A percentile compares a stretch with the other conserved stretches of the same genome.
Evolutionary conservation across 1,140 invertebrate species (phyloP).

Genomic region (Sarcophaga bullata): DNA sequence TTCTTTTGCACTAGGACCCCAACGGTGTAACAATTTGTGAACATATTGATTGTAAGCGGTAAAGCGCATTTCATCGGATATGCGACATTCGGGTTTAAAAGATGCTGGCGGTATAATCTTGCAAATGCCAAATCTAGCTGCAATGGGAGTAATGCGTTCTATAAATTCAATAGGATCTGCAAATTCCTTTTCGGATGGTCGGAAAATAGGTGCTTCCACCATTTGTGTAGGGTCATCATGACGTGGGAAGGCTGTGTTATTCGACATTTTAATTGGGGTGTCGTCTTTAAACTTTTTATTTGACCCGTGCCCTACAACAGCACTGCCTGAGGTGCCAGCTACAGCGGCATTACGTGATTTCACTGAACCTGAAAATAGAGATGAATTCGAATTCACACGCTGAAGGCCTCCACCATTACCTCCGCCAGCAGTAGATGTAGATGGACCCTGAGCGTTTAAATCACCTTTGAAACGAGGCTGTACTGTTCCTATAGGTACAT

Average conservation of each 20-base stretch:
- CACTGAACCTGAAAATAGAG: slow-evolving; percentile 58
- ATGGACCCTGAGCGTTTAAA: slow-evolving; percentile 47
- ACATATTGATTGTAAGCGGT: slow-evolving; percentile 92
- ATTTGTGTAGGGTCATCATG: slow-evolving; percentile 70
- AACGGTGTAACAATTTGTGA: slow-evolving; percentile 87
- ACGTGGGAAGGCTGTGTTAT: slow-evolving; percentile 69
- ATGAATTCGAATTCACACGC: slow-evolving; percentile 61
- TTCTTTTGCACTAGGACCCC: slow-evolving; percentile 89
- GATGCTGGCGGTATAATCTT: slow-evolving; percentile 86
- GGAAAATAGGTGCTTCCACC: slow-evolving; percentile 84
- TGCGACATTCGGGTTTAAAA: slow-evolving; percentile 90
- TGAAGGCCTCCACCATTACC: slow-evolving; percentile 47
- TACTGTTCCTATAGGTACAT: slow-evolving; percentile 70
- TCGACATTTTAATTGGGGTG: slow-evolving; percentile 67
- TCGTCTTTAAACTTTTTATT: slow-evolving; percentile 63
- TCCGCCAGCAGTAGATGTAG: slow-evolving; percentile 53
- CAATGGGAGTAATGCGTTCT: slow-evolving; percentile 81
- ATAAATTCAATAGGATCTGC: slow-evolving; percentile 92
- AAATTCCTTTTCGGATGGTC: slow-evolving; percentile 86
- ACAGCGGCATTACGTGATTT: slow-evolving; percentile 53
- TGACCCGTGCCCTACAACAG: slow-evolving; percentile 29
- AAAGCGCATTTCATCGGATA: slow-evolving; percentile 87
- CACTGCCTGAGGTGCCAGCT: slow-evolving; percentile 45
- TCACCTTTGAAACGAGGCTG: slow-evolving; percentile 68
- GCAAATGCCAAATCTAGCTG: slow-evolving; percentile 88